Conservation (phyloP, 1,140 invertebrate genomes). For the Colletes gigas region DNA sequence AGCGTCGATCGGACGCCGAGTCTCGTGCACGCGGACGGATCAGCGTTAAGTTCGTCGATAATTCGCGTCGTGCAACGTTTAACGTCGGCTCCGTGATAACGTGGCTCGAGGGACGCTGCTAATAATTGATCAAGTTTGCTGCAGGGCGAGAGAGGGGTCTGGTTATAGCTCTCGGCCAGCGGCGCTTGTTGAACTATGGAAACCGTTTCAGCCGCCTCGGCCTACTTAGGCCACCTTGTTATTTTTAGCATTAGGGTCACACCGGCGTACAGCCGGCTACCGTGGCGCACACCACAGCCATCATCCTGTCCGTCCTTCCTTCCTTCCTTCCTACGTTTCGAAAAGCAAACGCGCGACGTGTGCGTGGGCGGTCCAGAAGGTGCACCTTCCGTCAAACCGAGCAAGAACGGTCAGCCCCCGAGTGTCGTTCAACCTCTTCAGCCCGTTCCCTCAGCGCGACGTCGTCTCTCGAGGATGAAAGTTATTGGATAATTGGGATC, state of each 20-base stretch:
- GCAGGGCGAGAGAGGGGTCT: not conserved
- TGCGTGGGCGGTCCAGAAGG: constrained; percentile 18
- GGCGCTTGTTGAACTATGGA: constrained; percentile 68
- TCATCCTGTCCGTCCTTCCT: constrained; percentile 48
- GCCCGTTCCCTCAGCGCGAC: not conserved
- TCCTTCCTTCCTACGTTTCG: constrained; percentile 30
- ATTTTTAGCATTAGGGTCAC: constrained; percentile 76
- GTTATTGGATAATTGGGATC: constrained; percentile 42
- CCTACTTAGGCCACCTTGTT: constrained; percentile 69
- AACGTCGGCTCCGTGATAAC: not conserved
- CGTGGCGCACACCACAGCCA: constrained; percentile 2
- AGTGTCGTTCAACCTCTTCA: constrained; percentile 28
- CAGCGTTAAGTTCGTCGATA: not conserved
- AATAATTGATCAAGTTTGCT: constrained; percentile 45
- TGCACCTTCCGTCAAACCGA: not conserved
- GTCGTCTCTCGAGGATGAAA: constrained; percentile 19
- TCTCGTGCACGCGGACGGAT: not conserved
- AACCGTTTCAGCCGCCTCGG: constrained; percentile 69
- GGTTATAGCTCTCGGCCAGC: constrained; percentile 46
- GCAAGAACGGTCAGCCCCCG: not conserved
- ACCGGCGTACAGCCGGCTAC: constrained; percentile 51
- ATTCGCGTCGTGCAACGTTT: not conserved
- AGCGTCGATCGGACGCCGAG: not conserved
- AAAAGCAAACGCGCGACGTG: too few species aligned
- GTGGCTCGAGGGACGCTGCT: constrained; percentile 33